Evolutionary conservation across 2,888 invertebrate species (phyloP), one percentile per base, ranked within the genome.

Genomic region (Stomorhina lunata): DNA sequence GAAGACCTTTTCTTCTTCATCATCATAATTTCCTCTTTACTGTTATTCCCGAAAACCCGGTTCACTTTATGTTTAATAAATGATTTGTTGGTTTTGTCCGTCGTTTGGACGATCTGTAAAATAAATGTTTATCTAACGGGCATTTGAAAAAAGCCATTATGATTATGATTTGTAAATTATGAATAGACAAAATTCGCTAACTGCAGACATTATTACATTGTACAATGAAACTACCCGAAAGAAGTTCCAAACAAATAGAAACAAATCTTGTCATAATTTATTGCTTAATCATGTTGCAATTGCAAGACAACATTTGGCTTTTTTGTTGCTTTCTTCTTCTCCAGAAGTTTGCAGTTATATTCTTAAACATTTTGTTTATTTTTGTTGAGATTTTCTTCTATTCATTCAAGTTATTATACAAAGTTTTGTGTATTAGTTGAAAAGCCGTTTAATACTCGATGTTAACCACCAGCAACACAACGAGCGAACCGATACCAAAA

Each of bases 211-310:
- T n/a, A n/a, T n/a, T 34, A 43, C 2, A 55, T 1, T 22, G 1
- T n/a, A 40, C 37, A 27, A 53, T 25, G 15, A 40, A 37, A 7
- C 61, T 43, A 45, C 61, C 22, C 4, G 4, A 63, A 27, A 15
- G 43, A 55, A 48, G 9, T 48, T 17, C 1, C 32, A 61, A 32
- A 65, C 32, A 50, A 65, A 40, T 43, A 27, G 22, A 29, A 59
- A 77, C 77, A 77, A 71, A 66, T 77, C 72, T 68, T 78, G 77
- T 72, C 77, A 78, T 73, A 78, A 78, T 81, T 81, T 81, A 81
- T 81, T 77, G 77, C 81, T 81, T 81, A 81, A 81, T 81, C 81
- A 81, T 78, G 76, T 5, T 77, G 72, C 77, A 78, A 77, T 66
- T 75, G 80, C 69, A 34, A 75, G 59, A 45, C 68, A 61, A 45